Evolutionary conservation across 2,888 invertebrate genomes (phyloP).

Genomic region (Diaprepes abbreviatus): DNA sequence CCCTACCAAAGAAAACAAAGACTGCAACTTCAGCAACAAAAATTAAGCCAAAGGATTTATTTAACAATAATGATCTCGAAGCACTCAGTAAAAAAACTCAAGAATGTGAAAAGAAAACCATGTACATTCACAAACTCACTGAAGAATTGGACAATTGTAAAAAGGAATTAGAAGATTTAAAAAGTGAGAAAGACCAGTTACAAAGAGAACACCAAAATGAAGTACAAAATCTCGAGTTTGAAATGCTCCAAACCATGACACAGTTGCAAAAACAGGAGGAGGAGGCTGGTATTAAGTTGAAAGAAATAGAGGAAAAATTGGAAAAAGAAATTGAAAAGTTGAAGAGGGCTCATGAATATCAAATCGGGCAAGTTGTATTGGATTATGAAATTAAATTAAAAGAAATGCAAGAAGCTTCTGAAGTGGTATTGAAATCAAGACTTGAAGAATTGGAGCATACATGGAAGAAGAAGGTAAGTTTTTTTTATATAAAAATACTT

Average conservation of each 20-base stretch:
- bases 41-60: slow-evolving; percentile 49
- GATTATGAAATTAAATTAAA: slow-evolving; percentile 62
- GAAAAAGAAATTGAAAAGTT: slow-evolving; percentile 54
- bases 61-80: slow-evolving; percentile 58
- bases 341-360: slow-evolving; percentile 60
- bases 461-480: slow-evolving; percentile 65
- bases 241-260: slow-evolving; percentile 60
- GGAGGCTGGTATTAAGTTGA: slow-evolving; percentile 53
- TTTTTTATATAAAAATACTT: no score
- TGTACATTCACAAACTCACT: slow-evolving; percentile 68
- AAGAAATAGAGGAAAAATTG: slow-evolving; percentile 52
- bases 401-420: slow-evolving; percentile 64
- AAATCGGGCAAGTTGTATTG: slow-evolving; percentile 58
- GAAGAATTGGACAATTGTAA: slow-evolving; percentile 70
- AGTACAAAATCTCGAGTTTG: slow-evolving; percentile 61
- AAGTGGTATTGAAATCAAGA: slow-evolving; percentile 67
- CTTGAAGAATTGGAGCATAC: slow-evolving; percentile 66
- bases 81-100: slow-evolving; percentile 70
- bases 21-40: slow-evolving; percentile 49
- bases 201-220: slow-evolving; percentile 58
- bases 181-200: slow-evolving; percentile 60
- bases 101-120: slow-evolving; percentile 71
- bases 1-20: slow-evolving; percentile 57
- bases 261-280: slow-evolving; percentile 60
- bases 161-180: slow-evolving; percentile 66